Percentiles rank a stretch among this genome's conserved stretches.
Evolutionary conservation across 2,797 vertebrate species (phyloP).

Genomic region (Amniataba percoides): DNA sequence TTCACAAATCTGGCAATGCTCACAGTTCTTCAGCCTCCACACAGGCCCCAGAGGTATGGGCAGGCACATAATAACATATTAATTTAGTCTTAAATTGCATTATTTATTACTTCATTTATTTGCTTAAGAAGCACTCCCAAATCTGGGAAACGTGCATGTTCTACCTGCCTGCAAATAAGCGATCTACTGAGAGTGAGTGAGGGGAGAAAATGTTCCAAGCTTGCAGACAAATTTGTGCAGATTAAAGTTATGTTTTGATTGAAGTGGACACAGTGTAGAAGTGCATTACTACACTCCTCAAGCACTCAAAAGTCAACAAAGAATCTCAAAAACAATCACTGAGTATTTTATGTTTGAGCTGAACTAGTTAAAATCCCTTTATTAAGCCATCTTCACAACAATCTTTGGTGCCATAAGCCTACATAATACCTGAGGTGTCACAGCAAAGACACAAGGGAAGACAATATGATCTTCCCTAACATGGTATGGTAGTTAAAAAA

Average conservation of each 20-base stretch:
- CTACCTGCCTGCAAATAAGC: constrained; percentile 34
- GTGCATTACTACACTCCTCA: neutral
- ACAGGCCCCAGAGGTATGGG: constrained; percentile 62
- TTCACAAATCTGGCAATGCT: constrained; percentile 68
- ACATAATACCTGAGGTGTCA: constrained; percentile 14
- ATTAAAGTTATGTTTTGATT: neutral
- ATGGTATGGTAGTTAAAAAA: constrained; percentile 51
- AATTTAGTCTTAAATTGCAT: constrained; percentile 72
- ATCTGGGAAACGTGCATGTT: constrained; percentile 49
- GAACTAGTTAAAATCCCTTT: neutral
- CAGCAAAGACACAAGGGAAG: constrained; percentile 28
- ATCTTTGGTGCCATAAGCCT: neutral
- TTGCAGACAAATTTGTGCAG: neutral
- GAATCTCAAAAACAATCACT: neutral
- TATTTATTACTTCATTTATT: constrained; percentile 73
- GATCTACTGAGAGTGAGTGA: constrained; percentile 30
- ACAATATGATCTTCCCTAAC: constrained; percentile 43
- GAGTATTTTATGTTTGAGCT: neutral
- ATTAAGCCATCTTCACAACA: neutral
- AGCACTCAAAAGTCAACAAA: neutral
- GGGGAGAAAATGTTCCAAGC: neutral
- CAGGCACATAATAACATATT: constrained; percentile 70
- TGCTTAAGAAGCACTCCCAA: constrained; percentile 58
- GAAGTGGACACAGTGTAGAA: neutral
- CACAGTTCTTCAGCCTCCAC: constrained; percentile 56